A percentile compares a stretch with the other conserved stretches of the same genome.
phyloP scores from a whole-genome alignment of 2,797 vertebrate species.

The Sphaeramia orbicularis region DNA sequence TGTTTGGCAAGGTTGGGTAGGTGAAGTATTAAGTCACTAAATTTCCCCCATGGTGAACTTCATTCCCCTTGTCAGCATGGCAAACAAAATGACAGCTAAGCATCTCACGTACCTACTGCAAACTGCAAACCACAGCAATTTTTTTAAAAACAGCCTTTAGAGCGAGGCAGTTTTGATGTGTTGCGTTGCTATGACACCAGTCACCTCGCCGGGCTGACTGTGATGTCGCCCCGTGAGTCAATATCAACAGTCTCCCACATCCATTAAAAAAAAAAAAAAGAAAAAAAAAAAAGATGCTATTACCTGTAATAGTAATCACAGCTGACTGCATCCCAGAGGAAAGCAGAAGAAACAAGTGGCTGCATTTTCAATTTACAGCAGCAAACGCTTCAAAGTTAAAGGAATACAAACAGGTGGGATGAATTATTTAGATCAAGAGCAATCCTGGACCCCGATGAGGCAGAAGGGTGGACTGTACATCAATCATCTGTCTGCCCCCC shows the following conservation, averaged over 20 bases:
- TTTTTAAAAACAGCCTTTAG: conserved; percentile 45
- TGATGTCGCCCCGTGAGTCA: conserved; percentile 61
- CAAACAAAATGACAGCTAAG: conserved; percentile 74
- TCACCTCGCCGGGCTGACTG: conserved; percentile 48
- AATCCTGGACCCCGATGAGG: conserved; percentile 49
- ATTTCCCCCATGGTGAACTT: conserved; percentile 63
- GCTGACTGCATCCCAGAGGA: conserved; percentile 40
- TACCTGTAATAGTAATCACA: conserved; percentile 67
- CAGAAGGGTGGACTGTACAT: conserved; percentile 56
- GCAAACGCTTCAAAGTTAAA: conserved; percentile 50
- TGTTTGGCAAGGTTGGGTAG: conserved; percentile 59
- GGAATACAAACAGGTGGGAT: conserved; percentile 61
- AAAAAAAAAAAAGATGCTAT: conserved; percentile 45
- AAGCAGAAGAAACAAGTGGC: conserved; percentile 15
- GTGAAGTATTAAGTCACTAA: conserved; percentile 59
- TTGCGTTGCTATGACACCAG: conserved; percentile 52
- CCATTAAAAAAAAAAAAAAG: conserved; percentile 56
- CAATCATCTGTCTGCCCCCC: conserved; percentile 49
- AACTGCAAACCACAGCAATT: conserved; percentile 65
- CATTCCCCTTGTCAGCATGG: conserved; percentile 69
- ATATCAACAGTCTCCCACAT: conserved; percentile 41
- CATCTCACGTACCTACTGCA: conserved; percentile 61
- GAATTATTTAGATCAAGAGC: conserved; percentile 69
- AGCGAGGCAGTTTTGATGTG: conserved; percentile 50
- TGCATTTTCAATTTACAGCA: conserved; percentile 45